phyloP scores from a whole-genome alignment of 2,113 vertebrate genomes.

The Gadus chalcogrammus region DNA sequence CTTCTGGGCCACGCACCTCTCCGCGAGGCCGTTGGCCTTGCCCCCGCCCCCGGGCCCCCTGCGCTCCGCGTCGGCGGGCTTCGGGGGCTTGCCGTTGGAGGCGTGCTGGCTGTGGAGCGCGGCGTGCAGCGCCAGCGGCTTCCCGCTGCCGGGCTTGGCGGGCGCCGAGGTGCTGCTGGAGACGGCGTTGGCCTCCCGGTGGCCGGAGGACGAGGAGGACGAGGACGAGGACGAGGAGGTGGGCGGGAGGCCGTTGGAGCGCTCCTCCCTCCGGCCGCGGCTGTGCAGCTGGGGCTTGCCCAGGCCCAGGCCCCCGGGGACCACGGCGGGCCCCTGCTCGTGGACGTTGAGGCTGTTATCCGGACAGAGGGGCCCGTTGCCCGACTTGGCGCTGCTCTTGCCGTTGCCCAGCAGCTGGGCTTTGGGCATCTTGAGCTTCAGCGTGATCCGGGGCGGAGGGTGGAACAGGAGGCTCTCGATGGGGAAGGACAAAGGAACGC shows the following conservation, averaged over 20 bases:
- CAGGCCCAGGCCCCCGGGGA: conserved; percentile 56
- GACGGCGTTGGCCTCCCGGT: conserved; percentile 39
- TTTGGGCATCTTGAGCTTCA: conserved; percentile 96
- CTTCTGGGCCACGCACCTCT: conserved; percentile 76
- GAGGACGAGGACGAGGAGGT: conserved; percentile 44
- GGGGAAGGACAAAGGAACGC: conserved; percentile 79
- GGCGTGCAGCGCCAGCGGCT: conserved; percentile 81
- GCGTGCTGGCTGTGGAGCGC: conserved; percentile 80
- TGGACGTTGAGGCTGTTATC: conserved; percentile 73
- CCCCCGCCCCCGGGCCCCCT: conserved; percentile 39
- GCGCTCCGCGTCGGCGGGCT: conserved; percentile 45
- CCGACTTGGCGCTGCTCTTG: conserved; percentile 76
- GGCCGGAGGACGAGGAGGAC: conserved; percentile 55
- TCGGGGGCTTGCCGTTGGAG: conserved; percentile 72
- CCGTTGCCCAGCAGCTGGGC: conserved; percentile 73
- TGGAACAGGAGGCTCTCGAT: conserved; percentile 84
- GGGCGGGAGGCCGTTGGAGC: conserved; percentile 76
- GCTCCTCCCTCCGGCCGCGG: conserved; percentile 74
- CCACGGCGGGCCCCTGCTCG: conserved; percentile 23
- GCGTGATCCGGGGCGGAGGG: conserved; percentile 90
- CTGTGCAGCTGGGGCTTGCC: conserved; percentile 78
- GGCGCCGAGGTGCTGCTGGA: conserved; percentile 42
- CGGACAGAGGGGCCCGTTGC: conserved; percentile 78
- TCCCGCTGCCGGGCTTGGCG: conserved; percentile 71
- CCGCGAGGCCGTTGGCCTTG: conserved; percentile 81